Percentiles rank a stretch among this genome's conserved stretches.
Evolutionary conservation across 2,113 vertebrate species (phyloP).

Genomic region (Phyllostomus hastatus): DNA sequence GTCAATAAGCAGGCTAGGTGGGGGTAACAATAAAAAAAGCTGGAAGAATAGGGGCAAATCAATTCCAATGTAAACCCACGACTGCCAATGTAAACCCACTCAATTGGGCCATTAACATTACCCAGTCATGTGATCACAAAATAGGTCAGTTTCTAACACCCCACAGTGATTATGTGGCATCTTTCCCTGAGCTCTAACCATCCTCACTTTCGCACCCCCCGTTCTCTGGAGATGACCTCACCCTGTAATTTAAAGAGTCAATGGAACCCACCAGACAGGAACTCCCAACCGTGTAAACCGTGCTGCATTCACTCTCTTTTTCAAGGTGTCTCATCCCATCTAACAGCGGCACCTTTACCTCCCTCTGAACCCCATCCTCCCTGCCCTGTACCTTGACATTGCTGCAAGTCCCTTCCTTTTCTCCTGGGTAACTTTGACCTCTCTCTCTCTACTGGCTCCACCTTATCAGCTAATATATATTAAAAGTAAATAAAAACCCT

Average conservation of each 20-base stretch:
- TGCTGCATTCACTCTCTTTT: background rate
- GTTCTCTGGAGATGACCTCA: background rate
- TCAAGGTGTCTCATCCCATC: background rate
- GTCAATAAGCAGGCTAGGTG: background rate
- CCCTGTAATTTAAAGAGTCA: conserved; percentile 5
- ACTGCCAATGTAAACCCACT: background rate
- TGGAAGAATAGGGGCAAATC: background rate
- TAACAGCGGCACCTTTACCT: background rate
- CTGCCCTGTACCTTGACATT: background rate
- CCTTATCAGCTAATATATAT: background rate
- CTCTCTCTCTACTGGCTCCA: background rate
- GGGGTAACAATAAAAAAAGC: background rate
- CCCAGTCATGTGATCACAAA: background rate
- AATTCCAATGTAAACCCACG: background rate
- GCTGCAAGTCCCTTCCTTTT: no score
- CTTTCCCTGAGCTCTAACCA: background rate
- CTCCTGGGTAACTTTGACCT: no score
- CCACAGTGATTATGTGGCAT: background rate
- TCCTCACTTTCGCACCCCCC: background rate
- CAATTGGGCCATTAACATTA: background rate
- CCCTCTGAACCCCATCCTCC: background rate
- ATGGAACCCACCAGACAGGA: background rate
- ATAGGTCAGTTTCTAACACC: background rate
- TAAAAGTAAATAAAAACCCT: background rate
- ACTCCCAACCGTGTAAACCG: background rate